Conservation (phyloP, 2,113 vertebrate species). For the Haliaeetus leucogaster region DNA sequence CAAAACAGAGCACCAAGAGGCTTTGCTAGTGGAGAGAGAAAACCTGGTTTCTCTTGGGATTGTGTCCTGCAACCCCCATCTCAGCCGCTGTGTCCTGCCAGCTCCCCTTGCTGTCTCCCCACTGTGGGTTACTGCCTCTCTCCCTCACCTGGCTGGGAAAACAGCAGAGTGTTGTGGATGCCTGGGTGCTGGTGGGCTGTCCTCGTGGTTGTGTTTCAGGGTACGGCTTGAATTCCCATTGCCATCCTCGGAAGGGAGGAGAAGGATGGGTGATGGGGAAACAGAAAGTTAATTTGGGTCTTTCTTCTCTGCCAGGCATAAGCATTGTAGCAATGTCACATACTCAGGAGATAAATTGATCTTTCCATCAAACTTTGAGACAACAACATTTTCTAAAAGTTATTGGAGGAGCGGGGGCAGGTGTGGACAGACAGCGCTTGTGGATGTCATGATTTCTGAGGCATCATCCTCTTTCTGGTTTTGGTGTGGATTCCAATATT, state of each 20-base stretch:
- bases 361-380: neutral
- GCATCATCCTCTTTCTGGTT: neutral
- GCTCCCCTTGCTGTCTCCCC: neutral
- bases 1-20: neutral
- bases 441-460: neutral
- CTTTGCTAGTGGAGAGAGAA: neutral
- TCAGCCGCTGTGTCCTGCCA: neutral
- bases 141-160: neutral
- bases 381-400: neutral
- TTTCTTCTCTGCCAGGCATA: neutral
- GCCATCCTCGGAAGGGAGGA: neutral
- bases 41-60: neutral
- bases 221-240: neutral
- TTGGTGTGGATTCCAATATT: neutral
- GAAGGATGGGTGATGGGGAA: neutral
- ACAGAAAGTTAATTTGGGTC: fast-evolving
- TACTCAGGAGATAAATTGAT: neutral
- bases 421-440: neutral
- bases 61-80: neutral
- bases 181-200: neutral
- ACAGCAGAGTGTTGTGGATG: fast-evolving
- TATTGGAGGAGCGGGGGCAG: neutral
- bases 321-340: neutral
- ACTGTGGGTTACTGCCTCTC: fast-evolving
- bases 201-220: no score